Base-by-base conservation (phyloP, 2,113 vertebrate genomes). In the Ornithorhynchus anatinus region DNA sequence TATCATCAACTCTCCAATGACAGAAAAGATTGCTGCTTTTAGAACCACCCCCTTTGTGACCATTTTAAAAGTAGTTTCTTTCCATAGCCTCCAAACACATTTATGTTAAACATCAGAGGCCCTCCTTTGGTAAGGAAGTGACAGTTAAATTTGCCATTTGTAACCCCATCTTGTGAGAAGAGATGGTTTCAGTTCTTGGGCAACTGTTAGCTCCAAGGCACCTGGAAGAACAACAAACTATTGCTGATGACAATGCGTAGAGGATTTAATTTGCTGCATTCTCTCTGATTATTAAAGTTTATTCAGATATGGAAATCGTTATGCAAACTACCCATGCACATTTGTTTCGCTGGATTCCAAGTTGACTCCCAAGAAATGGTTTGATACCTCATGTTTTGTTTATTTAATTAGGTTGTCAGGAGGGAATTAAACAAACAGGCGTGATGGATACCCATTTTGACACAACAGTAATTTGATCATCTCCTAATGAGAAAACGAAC, bases 281-380 rank as follows among this genome's bases (percentile, higher is more conserved):
- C 5, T 5, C 13, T 25, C 22, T 15, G 38, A 39, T 58, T 8
- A 15, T 2, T n/a, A 16, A 51, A n/a, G 33, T 40, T 52, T 52
- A 45, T 13, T 13, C 6, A 0, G 4, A 51, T 43, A 35, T 8
- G 20, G n/a, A 17, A 4, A n/a, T 25, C 44, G 33, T 15, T 36
- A 31, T 27, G 33, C 44, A 58, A 68, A 68, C 15, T 27, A 44
- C 19, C 22, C n/a, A 7, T 2, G 7, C 4, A 4, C 5, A 8
- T 40, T 33, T 45, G 9, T 45, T 17, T 35, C 44, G 0, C 9
- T 22, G 1, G 1, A 1, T 1, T 3, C 3, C 19, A 22, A 11
- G 25, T 5, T 8, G 1, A 20, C 11, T n/a, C 12, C 1, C 7
- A 12, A 8, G 3, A 27, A n/a, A 14, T 36, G 23, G 10, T 23